Evolutionary conservation across 1,140 invertebrate genomes (phyloP).

Genomic region (Manduca sexta): DNA sequence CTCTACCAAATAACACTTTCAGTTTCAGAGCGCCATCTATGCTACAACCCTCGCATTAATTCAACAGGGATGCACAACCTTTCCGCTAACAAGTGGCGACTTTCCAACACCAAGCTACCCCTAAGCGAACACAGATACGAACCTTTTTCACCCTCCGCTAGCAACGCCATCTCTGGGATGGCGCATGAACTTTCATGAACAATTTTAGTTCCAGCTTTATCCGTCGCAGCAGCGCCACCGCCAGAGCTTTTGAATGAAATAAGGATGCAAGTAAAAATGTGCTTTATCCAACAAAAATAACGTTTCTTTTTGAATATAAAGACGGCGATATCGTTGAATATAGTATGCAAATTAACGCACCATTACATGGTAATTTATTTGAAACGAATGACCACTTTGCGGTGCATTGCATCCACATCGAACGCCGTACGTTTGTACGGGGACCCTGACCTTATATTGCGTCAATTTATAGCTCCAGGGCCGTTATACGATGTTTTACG

Average conservation of each 20-base stretch:
- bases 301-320: slow-evolving; percentile 45
- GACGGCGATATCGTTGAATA: slow-evolving; percentile 36
- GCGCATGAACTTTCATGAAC: slow-evolving; percentile 50
- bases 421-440: slow-evolving; percentile 70
- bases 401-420: slow-evolving; percentile 63
- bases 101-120: slow-evolving; percentile 15
- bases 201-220: slow-evolving; percentile 42
- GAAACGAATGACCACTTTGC: slow-evolving; percentile 74
- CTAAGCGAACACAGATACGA: slow-evolving; percentile 16
- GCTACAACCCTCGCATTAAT: slow-evolving; percentile 11
- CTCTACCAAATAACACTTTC: too few species aligned
- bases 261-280: slow-evolving; percentile 18
- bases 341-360: slow-evolving; percentile 73
- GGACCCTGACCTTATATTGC: slow-evolving; percentile 73
- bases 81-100: neutral
- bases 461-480: slow-evolving; percentile 69
- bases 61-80: slow-evolving; percentile 9
- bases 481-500: slow-evolving; percentile 65
- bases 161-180: slow-evolving; percentile 59
- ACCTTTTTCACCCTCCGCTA: slow-evolving; percentile 18
- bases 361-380: slow-evolving; percentile 75
- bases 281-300: slow-evolving; percentile 32
- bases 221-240: slow-evolving; percentile 37
- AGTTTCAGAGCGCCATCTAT: slow-evolving; percentile 43
- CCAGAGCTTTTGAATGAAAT: slow-evolving; percentile 62